Base-by-base conservation (phyloP, 2,113 vertebrate genomes). In the Lamprologus sp. region DNA sequence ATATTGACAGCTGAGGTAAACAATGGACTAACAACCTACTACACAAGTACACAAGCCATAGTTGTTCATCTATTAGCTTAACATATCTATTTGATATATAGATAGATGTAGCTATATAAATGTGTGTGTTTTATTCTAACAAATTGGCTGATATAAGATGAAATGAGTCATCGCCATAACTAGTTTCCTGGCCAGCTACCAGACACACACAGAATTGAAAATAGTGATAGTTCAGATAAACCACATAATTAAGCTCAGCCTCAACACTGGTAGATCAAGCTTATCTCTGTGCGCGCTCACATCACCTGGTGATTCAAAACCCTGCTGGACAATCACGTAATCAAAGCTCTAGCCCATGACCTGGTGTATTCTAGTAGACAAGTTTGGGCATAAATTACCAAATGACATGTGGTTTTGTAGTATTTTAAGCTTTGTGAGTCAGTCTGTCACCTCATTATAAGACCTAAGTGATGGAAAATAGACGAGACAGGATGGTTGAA, bases 101-200 rank as follows among this genome's bases (percentile, higher is more conserved):
- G 6, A 65, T 21, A 3, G 60, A 37, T n/a, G 33, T 5, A 21
- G 33, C 10, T 65, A 65, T n/a, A 65, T 65, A 37, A 65, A 65
- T 0, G 60, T n/a, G 60, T 37, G 31, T 12, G 60, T n/a, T 63
- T 33, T 63, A 65, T 65, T 65, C 60, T 37, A 12, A 65, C 0
- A 68, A 40, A 23, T 40, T 40, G 63, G 63, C 35, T 5, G 35
- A 37, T 68, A 4, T 40, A 21, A 68, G 63, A 40, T 21, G 7
- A 21, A 40, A 40, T 40, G 19, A 37, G 28, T 68, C 19, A 13
- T 13, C 3, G 7, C 1, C 37, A 14, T 42, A 42, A 0, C 37
- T 42, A 70, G 1, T 0, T 70, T 70, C 35, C 35, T 68, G 63
- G 0, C 63, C 0, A 4, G 63, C 63, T 68, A 68, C 35, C 35